These are phyloP conservation scores for Melanotaenia trifasciata DNA, from an alignment of 2,797 vertebrate genomes.

Conservation along the genomic window DNA sequence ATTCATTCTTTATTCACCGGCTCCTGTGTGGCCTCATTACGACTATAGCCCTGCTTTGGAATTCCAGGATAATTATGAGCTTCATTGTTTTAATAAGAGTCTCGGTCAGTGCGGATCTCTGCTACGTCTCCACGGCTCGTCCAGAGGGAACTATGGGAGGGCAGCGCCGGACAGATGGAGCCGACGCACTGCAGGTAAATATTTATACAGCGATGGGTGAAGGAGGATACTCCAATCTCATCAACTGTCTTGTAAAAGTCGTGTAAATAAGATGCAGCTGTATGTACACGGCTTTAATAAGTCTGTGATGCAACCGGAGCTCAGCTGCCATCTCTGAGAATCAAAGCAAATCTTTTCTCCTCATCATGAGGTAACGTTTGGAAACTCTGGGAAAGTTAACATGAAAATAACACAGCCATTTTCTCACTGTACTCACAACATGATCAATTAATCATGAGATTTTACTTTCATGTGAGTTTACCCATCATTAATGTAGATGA, in stretches of 20 bases:
- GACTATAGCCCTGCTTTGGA: slow-evolving; percentile 79
- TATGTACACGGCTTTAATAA: slow-evolving; percentile 43
- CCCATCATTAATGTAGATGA: too few species aligned
- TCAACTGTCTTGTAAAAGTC: slow-evolving; percentile 68
- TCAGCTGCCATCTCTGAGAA: slow-evolving; percentile 19
- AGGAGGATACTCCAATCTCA: slow-evolving; percentile 68
- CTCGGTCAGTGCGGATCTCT: slow-evolving; percentile 78
- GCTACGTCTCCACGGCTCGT: slow-evolving; percentile 70
- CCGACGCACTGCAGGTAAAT: slow-evolving; percentile 76
- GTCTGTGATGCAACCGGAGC: slow-evolving; percentile 56
- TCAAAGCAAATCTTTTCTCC: slow-evolving; percentile 46
- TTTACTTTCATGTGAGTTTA: too few species aligned
- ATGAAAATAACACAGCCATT: slow-evolving; percentile 9
- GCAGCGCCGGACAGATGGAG: slow-evolving; percentile 77
- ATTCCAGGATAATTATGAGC: slow-evolving; percentile 85
- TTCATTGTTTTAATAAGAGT: slow-evolving; percentile 88
- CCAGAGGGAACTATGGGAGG: slow-evolving; percentile 70
- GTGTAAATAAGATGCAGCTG: slow-evolving; percentile 43
- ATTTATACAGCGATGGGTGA: slow-evolving; percentile 70
- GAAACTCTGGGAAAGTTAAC: slow-evolving; percentile 31
- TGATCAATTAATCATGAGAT: not conserved
- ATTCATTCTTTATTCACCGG: slow-evolving; percentile 84
- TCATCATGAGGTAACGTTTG: slow-evolving; percentile 49
- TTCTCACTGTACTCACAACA: not conserved
- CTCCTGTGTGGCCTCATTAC: slow-evolving; percentile 89